Evolutionary conservation across 2,113 vertebrate species (phyloP).

Genomic region (Scomber scombrus): DNA sequence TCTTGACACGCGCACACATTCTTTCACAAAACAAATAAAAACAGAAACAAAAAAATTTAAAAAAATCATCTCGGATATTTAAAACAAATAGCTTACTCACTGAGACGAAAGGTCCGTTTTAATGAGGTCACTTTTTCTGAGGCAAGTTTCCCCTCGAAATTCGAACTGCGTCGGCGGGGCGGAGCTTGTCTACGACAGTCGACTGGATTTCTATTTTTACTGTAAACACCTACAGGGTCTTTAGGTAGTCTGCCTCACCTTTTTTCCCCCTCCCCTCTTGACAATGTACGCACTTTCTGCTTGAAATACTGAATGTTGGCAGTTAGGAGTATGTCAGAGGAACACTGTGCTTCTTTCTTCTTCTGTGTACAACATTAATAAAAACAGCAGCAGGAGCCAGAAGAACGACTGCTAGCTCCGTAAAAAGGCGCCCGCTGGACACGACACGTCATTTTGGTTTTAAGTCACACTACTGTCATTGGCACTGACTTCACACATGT

Average conservation of each 20-base stretch:
- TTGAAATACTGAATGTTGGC: conserved; percentile 5
- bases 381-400: conserved; percentile 41
- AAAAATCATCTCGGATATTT: conserved; percentile 5
- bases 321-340: conserved; percentile 19
- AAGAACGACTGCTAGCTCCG: background rate
- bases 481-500: conserved; percentile 78
- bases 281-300: conserved; percentile 8
- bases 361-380: background rate
- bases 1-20: background rate
- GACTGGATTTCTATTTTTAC: conserved; percentile 13
- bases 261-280: background rate
- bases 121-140: conserved; percentile 47
- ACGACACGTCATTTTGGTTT: background rate
- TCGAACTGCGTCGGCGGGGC: background rate
- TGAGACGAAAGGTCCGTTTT: conserved; percentile 39
- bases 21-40: background rate
- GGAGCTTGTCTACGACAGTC: conserved; percentile 18
- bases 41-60: conserved; percentile 1
- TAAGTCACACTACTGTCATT: conserved; percentile 81
- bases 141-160: conserved; percentile 3
- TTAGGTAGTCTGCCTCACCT: background rate
- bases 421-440: conserved; percentile 35
- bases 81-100: conserved; percentile 28
- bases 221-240: conserved; percentile 19
- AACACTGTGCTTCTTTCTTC: conserved; percentile 17